These are phyloP conservation scores for Microctenopoma lineatum DNA, from an alignment of 2,797 vertebrate genomes.

Conservation along the genomic window DNA sequence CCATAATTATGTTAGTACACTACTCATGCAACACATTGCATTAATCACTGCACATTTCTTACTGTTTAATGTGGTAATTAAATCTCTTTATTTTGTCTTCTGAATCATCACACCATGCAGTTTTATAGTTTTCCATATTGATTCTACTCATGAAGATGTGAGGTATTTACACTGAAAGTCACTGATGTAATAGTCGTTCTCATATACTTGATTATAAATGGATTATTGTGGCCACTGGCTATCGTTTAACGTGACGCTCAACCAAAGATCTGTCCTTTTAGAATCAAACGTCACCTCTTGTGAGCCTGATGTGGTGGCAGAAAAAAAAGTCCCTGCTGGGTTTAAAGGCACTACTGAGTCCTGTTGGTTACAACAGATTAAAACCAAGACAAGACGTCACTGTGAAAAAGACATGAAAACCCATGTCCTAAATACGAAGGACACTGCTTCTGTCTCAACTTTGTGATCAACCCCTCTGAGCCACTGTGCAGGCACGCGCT, in stretches of 20 bases:
- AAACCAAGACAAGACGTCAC: conserved; percentile 25
- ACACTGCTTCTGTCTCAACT: neutral
- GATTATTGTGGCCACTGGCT: neutral
- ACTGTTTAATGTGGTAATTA: conserved; percentile 49
- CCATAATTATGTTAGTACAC: neutral
- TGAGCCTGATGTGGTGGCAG: neutral
- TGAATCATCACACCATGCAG: conserved; percentile 40
- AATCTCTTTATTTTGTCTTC: conserved; percentile 28
- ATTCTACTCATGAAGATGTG: conserved; percentile 6
- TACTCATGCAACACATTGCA: conserved; percentile 15
- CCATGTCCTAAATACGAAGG: too few relatives aligned
- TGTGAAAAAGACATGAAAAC: conserved; percentile 4
- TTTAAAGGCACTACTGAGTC: conserved; percentile 23
- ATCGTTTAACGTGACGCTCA: neutral
- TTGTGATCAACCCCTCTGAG: neutral
- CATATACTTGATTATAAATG: neutral
- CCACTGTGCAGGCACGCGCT: too few relatives aligned
- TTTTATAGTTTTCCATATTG: conserved; percentile 34
- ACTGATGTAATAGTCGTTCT: conserved; percentile 12
- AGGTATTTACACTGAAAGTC: conserved; percentile 35
- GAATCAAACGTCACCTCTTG: conserved; percentile 13
- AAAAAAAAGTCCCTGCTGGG: conserved; percentile 7
- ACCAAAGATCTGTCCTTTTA: neutral
- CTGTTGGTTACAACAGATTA: conserved; percentile 33
- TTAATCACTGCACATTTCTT: conserved; percentile 28